Evolutionary conservation across 2,888 invertebrate species (phyloP), one percentile per base, ranked within the genome.

Genomic region (Octodonta nipae): DNA sequence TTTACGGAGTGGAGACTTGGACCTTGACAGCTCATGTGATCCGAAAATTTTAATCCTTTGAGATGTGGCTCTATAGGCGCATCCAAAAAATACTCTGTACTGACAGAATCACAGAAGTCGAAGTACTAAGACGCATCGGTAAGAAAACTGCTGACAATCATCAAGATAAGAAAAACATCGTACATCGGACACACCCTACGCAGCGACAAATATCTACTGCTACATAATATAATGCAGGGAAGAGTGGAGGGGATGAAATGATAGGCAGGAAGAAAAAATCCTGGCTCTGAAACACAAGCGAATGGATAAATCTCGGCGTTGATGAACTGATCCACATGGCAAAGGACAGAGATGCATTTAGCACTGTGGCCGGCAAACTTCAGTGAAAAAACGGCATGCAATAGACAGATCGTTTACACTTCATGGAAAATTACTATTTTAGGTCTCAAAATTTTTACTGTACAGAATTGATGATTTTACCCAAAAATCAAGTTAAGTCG

Each of bases 31-130:
- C 20, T 7, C 20, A 20, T 7, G n/a, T 20, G n/a, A 8, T 8
- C 12, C 13, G 11, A 15, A 31, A 22, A 15, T 13, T 30, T 22
- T 15, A 22, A 14, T 32, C 12, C 8, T n/a, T 17, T 11, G 15
- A 15, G 24, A 15, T 32, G 11, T 28, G 20, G 20, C 20, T 20
- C n/a, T 20, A 20, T 20, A 20, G 20, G 20, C 20, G 20, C 20
- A 20, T 20, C 20, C 50, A 41, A 51, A 54, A 42, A 49, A 43
- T 36, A 50, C 44, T 13, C 35, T 43, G 45, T 34, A 49, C 43
- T 20, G 50, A 50, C 40, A 46, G 44, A n/a, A 43, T 7, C 20
- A 7, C 6, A n/a, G n/a, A n/a, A n/a, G n/a, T n/a, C n/a, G n/a
- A 20, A 20, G 20, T 20, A n/a, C 20, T 20, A 20, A 20, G 20